Conservation (phyloP, 2,113 vertebrate species). For the Atherinomorus stipes region DNA sequence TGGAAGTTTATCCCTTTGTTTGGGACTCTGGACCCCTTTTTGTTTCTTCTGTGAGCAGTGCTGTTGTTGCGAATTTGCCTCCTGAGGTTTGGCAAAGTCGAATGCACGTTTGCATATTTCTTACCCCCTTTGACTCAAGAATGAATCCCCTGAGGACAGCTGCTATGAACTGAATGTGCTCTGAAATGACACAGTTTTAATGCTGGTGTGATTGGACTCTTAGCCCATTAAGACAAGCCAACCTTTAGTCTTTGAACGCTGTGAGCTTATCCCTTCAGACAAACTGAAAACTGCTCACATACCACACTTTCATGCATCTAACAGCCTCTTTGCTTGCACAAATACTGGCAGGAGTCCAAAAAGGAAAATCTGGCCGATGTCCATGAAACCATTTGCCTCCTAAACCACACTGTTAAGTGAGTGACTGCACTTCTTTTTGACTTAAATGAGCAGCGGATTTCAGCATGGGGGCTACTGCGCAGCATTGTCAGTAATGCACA, state of each 20-base stretch:
- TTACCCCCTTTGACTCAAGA: not conserved
- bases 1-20: too few relatives aligned
- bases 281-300: conserved; percentile 44
- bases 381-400: conserved; percentile 74
- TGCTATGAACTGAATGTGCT: not conserved
- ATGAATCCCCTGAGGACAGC: not conserved
- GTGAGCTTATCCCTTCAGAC: conserved; percentile 29
- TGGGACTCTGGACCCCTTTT: too few relatives aligned
- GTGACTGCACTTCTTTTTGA: conserved; percentile 63
- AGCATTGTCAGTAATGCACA: conserved; percentile 24
- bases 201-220: not conserved
- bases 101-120: not conserved
- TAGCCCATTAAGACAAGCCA: conserved; percentile 2
- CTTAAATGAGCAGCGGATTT: conserved; percentile 54
- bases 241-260: conserved; percentile 35
- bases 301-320: conserved; percentile 48
- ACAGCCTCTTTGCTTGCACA: conserved; percentile 64
- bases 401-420: conserved; percentile 71
- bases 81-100: conserved; percentile 1
- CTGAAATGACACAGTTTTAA: not conserved
- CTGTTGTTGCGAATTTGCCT: too few relatives aligned
- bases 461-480: conserved; percentile 14
- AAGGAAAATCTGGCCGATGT: conserved; percentile 66
- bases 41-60: too few relatives aligned
- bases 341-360: conserved; percentile 69